Percentiles rank a stretch among this genome's conserved stretches.
These are phyloP conservation scores for Diadema setosum DNA, from an alignment of 35 echinoderm and acorn worm species.

Conservation along the genomic window DNA sequence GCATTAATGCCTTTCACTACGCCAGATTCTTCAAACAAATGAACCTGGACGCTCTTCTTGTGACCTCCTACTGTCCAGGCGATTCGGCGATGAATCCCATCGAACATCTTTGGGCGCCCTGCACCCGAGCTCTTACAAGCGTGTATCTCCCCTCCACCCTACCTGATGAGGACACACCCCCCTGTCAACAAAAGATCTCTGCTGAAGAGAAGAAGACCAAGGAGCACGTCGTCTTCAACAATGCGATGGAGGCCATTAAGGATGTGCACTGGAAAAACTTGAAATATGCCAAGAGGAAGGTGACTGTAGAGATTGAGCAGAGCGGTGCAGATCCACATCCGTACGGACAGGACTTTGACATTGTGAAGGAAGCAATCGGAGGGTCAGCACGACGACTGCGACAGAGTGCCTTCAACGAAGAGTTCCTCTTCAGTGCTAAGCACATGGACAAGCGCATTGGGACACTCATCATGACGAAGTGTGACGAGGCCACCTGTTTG, in stretches of 20 bases:
- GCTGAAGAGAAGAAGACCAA: background rate
- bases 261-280: background rate
- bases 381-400: background rate
- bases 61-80: conserved; percentile 21
- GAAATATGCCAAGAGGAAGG: background rate
- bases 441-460: background rate
- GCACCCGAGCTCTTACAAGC: background rate
- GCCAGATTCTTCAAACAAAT: conserved; percentile 28
- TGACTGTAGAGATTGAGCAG: background rate
- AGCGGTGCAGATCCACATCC: background rate
- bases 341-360: background rate
- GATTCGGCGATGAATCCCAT: conserved; percentile 40
- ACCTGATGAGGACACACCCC: background rate
- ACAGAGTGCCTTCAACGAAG: background rate
- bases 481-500: background rate
- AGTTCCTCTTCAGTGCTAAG: background rate
- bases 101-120: conserved; percentile 28
- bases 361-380: background rate
- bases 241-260: background rate
- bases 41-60: conserved; percentile 21
- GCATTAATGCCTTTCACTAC: conserved; percentile 26
- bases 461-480: background rate
- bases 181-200: background rate
- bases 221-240: background rate
- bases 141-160: background rate